A percentile compares a stretch with the other conserved stretches of the same genome.
Conservation (phyloP, 2,888 invertebrate genomes). For the Ichneumoninae sp. region DNA sequence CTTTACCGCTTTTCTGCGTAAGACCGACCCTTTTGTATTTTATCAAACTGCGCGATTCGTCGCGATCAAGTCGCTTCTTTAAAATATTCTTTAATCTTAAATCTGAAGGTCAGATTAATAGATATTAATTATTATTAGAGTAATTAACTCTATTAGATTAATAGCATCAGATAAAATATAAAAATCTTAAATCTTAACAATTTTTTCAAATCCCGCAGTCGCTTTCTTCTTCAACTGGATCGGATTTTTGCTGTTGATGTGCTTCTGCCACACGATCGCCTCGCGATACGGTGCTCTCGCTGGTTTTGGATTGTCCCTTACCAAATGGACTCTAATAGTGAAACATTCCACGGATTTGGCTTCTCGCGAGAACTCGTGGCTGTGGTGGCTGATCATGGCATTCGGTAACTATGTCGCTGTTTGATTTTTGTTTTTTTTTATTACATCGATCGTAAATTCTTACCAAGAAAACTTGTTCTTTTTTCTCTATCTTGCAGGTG, state of each 20-base stretch:
- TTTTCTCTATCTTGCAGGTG: conserved; percentile 86
- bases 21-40: conserved; percentile 72
- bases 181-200: conserved; percentile 19
- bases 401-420: conserved; percentile 88
- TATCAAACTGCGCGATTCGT: neutral
- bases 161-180: neutral
- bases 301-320: conserved; percentile 96
- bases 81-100: too few relatives aligned
- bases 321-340: conserved; percentile 97
- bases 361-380: conserved; percentile 94
- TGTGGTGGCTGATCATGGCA: conserved; percentile 97
- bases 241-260: conserved; percentile 95
- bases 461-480: neutral
- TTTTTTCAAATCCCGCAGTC: conserved; percentile 86
- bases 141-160: neutral
- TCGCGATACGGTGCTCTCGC: conserved; percentile 96
- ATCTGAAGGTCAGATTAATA: too few relatives aligned
- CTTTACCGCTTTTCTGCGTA: conserved; percentile 95
- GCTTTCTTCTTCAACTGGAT: conserved; percentile 98
- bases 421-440: neutral
- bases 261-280: conserved; percentile 97
- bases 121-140: neutral
- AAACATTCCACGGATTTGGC: conserved; percentile 95
- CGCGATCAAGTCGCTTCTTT: neutral
- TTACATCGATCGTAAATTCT: conserved; percentile 1